Percentiles rank a stretch among this genome's conserved stretches.
Evolutionary conservation across 30 jellyfish, hydroid and myxozoan genomes (phyloP).

Genomic region (Cassiopea xamachana): DNA sequence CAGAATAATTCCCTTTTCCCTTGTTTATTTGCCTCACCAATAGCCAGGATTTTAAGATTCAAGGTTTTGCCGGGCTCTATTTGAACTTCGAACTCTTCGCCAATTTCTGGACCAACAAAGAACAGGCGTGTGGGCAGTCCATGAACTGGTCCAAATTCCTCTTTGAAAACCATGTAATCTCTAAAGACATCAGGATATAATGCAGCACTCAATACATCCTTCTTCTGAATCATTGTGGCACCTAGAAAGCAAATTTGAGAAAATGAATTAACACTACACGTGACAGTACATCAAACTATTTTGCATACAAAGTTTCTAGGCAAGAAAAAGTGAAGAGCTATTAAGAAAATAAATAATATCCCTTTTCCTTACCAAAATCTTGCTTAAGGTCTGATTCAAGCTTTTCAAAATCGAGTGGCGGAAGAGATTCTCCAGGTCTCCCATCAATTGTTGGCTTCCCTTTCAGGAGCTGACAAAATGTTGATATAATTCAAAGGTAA

Average conservation of each 20-base stretch:
- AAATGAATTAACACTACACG: too few relatives aligned
- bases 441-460: slow-evolving; percentile 85
- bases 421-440: slow-evolving; percentile 91
- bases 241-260: slow-evolving; percentile 44
- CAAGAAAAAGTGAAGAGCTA: too few relatives aligned
- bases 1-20: slow-evolving; percentile 97
- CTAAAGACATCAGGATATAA: slow-evolving; percentile 93
- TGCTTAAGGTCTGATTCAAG: slow-evolving; percentile 78
- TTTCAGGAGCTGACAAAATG: slow-evolving; percentile 79
- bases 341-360: too few relatives aligned
- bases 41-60: slow-evolving; percentile 91
- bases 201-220: slow-evolving; percentile 97
- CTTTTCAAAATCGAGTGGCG: slow-evolving; percentile 87
- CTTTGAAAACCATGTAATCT: slow-evolving; percentile 87
- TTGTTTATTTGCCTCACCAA: slow-evolving; percentile 94
- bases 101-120: slow-evolving; percentile 96
- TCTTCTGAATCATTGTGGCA: slow-evolving; percentile 37
- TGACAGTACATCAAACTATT: neutral
- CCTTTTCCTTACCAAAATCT: slow-evolving; percentile 64
- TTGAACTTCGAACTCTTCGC: slow-evolving; percentile 95
- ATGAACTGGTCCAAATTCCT: slow-evolving; percentile 96
- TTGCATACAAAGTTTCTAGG: neutral
- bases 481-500: neutral
- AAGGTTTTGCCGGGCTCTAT: slow-evolving; percentile 90
- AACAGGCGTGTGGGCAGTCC: slow-evolving; percentile 97